Conservation (phyloP, 2,113 vertebrate species). For the Eidolon helvum region DNA sequence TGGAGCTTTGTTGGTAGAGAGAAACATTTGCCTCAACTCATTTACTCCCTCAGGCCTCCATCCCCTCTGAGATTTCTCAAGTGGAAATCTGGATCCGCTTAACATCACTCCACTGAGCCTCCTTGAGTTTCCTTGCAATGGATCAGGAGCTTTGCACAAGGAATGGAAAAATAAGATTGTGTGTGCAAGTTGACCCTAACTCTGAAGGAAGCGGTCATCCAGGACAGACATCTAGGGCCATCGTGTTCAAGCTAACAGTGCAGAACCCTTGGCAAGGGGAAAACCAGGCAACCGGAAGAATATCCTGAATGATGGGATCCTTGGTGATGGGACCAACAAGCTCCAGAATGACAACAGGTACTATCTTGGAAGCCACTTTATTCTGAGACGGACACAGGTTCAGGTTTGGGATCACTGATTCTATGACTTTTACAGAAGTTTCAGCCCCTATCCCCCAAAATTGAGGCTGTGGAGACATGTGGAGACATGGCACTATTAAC, state of each 20-base stretch:
- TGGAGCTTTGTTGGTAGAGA: not conserved
- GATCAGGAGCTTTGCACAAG: not conserved
- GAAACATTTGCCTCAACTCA: not conserved
- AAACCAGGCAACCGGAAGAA: not conserved
- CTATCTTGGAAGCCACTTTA: not conserved
- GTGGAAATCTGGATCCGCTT: not conserved
- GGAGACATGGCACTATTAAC: not conserved
- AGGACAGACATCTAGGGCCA: not conserved
- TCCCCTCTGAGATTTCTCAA: constrained; percentile 13
- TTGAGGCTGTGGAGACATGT: not conserved
- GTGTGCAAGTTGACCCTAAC: not conserved
- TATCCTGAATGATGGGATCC: not conserved
- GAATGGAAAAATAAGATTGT: not conserved
- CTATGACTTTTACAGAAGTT: not conserved
- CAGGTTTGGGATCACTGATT: not conserved
- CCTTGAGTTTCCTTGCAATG: not conserved
- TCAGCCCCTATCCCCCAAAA: not conserved
- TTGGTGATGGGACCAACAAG: not conserved
- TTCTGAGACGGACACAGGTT: constrained; percentile 45
- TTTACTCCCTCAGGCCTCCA: not conserved
- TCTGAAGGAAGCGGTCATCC: constrained; percentile 9
- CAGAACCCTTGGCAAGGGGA: not conserved
- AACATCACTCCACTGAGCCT: not conserved
- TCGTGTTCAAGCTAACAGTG: not conserved
- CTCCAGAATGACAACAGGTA: constrained; percentile 36